Evolutionary conservation across 2,888 invertebrate genomes (phyloP).

Genomic region (Hemaris fuciformis): DNA sequence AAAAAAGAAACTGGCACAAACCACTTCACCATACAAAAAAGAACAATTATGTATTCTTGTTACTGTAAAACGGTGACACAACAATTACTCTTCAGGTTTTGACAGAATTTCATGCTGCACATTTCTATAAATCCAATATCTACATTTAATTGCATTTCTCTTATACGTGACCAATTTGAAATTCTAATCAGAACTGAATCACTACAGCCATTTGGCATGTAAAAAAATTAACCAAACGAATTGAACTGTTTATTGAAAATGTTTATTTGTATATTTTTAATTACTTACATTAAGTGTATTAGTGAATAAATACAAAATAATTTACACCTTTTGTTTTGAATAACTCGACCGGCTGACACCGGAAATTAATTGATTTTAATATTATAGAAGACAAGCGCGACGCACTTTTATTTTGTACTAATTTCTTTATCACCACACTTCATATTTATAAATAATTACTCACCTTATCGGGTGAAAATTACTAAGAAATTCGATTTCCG

Average conservation of each 20-base stretch:
- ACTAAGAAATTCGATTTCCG: conserved; percentile 61
- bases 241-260: background rate
- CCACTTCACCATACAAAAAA: background rate
- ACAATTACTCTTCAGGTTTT: background rate
- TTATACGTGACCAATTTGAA: conserved; percentile 1
- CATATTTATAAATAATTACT: conserved; percentile 36
- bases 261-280: background rate
- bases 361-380: conserved; percentile 53
- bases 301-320: conserved; percentile 35
- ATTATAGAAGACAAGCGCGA: background rate
- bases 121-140: background rate
- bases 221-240: background rate
- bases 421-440: background rate
- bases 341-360: conserved; percentile 67
- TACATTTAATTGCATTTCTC: background rate
- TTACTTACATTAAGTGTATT: conserved; percentile 14
- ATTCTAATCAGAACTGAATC: background rate
- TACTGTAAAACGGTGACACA: background rate
- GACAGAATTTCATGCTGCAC: background rate
- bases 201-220: background rate
- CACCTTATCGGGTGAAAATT: conserved; percentile 57
- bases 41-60: background rate
- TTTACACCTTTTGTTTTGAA: conserved; percentile 74
- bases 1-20: background rate
- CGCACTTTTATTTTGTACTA: background rate